Conservation (phyloP, 92 coral and sea anemone genomes). For the Phenganax marumi region DNA sequence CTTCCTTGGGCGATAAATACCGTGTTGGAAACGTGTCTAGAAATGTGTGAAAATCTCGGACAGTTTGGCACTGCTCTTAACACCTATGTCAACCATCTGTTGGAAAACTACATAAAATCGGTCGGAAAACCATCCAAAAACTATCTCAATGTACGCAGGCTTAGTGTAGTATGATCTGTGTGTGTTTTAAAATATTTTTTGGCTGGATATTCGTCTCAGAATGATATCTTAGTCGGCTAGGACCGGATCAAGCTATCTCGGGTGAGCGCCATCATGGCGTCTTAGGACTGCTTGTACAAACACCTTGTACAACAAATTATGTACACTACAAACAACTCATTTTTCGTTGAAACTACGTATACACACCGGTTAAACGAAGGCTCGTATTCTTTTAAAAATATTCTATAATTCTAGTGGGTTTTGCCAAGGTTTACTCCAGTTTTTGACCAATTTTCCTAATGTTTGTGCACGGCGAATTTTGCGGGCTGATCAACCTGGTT, state of each 20-base stretch:
- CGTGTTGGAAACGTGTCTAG: constrained; percentile 20
- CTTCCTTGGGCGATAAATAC: background rate
- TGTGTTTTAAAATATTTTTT: background rate
- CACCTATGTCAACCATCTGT: constrained; percentile 49
- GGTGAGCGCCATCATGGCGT: constrained; percentile 27
- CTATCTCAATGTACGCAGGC: background rate
- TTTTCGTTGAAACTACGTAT: constrained; percentile 9
- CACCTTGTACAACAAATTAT: constrained; percentile 43
- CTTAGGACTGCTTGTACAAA: constrained; percentile 10
- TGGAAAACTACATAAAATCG: background rate
- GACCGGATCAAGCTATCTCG: constrained; percentile 27
- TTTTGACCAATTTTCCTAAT: background rate
- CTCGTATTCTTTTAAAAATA: background rate
- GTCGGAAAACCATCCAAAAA: background rate
- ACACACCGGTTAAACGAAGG: background rate
- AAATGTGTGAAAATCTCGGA: constrained; percentile 21
- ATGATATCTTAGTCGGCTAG: background rate
- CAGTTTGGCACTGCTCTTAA: constrained; percentile 18
- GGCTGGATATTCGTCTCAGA: background rate
- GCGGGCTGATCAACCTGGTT: background rate
- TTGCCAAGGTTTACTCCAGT: background rate
- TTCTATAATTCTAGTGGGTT: background rate
- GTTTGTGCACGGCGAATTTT: background rate
- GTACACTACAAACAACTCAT: constrained; percentile 25
- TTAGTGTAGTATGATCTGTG: background rate